Evolutionary conservation across 2,797 vertebrate genomes (phyloP).

Genomic region (Enteromius anoplus): DNA sequence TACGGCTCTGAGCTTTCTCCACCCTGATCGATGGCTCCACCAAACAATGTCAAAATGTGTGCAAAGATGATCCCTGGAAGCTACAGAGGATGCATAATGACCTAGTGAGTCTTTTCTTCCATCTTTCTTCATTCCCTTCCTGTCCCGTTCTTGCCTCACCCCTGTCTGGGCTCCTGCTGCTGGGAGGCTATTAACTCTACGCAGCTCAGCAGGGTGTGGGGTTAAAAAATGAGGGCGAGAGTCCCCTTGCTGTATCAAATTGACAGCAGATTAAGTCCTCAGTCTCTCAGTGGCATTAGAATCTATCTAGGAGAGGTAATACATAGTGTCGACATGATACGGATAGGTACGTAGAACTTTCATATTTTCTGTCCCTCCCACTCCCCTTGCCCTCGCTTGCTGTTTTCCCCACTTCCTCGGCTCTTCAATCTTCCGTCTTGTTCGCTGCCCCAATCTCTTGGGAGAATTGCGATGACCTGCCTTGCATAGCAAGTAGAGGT

Average conservation of each 20-base stretch:
- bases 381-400: constrained; percentile 1
- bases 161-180: constrained; percentile 53
- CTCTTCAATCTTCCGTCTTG: constrained; percentile 25
- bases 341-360: constrained; percentile 37
- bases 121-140: constrained; percentile 46
- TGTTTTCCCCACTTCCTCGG: constrained; percentile 10
- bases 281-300: constrained; percentile 50
- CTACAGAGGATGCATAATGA: constrained; percentile 54
- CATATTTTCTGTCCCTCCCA: constrained; percentile 37
- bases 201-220: constrained; percentile 47
- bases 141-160: constrained; percentile 41
- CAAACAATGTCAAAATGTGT: constrained; percentile 58
- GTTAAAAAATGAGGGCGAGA: constrained; percentile 54
- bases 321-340: constrained; percentile 24
- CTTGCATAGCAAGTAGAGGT: constrained; percentile 56
- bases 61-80: constrained; percentile 57
- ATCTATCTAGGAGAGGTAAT: constrained; percentile 53
- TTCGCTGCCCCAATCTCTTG: constrained; percentile 31
- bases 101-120: constrained; percentile 40
- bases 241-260: constrained; percentile 54
- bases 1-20: background rate
- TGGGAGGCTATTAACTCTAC: constrained; percentile 58
- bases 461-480: constrained; percentile 38
- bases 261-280: constrained; percentile 62
- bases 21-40: constrained; percentile 44